Evolutionary conservation across 2,113 vertebrate species (phyloP).

Genomic region (Neomonachus schauinslandi): DNA sequence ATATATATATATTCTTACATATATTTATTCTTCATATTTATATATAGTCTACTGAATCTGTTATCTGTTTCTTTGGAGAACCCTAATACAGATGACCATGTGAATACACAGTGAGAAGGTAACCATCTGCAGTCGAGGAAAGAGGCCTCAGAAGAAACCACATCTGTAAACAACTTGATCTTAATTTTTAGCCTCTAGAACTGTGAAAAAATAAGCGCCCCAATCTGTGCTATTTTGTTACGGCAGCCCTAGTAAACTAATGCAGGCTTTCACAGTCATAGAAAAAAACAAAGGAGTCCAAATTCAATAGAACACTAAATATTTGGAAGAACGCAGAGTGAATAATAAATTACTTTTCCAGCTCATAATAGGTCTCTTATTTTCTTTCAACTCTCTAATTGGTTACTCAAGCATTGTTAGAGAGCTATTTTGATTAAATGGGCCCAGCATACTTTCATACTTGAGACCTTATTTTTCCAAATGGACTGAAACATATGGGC

Average conservation of each 20-base stretch:
- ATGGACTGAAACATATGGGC: neutral
- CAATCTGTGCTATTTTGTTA: neutral
- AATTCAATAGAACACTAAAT: neutral
- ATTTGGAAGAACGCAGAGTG: neutral
- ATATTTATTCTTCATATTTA: neutral
- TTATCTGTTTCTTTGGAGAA: neutral
- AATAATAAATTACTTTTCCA: neutral
- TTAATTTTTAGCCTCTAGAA: neutral
- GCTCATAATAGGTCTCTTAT: neutral
- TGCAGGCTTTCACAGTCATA: neutral
- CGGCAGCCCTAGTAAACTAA: neutral
- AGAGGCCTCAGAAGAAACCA: neutral
- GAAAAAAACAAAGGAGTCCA: neutral
- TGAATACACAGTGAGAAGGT: neutral
- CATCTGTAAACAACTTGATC: neutral
- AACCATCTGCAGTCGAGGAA: neutral
- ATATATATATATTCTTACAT: neutral
- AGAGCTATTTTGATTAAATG: neutral
- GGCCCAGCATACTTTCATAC: neutral
- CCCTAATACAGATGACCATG: neutral
- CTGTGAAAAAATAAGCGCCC: neutral
- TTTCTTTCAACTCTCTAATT: neutral
- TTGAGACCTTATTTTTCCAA: neutral
- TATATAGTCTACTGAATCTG: neutral
- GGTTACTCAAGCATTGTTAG: neutral